Base-by-base conservation (phyloP, 2,797 vertebrate genomes). In the Mormyrops boulengeri region DNA sequence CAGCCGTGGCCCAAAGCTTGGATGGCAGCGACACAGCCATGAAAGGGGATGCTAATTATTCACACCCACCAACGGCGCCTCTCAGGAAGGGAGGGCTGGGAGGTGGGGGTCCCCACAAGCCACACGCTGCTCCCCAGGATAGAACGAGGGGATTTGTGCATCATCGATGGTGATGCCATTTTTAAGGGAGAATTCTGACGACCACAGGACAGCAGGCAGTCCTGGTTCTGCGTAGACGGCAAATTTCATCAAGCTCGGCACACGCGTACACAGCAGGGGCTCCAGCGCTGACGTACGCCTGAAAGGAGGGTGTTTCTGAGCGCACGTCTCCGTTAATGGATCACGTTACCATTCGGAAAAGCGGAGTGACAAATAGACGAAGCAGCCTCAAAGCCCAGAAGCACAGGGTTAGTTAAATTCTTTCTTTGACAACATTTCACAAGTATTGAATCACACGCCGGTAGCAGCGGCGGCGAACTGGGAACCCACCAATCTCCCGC, bases 41-140 rank as follows among this genome's bases (percentile, higher is more conserved):
- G 88, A 93, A 93, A 90, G 87, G 66, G 73, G 92, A 91, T 92
- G 91, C 90, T 93, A 92, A 93, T 92, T 91, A 88, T 90, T 89
- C 89, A 53, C 73, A 87, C n/a, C 89, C 89, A 62, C 52, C 30
- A 55, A 19, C 17, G 69, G 87, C 89, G 41, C 57, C 87, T 50
- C 22, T 88, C 55, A 88, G 88, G 86, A 26, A 50, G 82, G 44
- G 47, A 82, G 60, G 60, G 90, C 88, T 34, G 49, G 52, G 3
- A 44, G 7, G 85, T 52, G 34, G 17, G 91, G 34, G 53, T 69
- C 19, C 34, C 52, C 49, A 91, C 62, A 80, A 90, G 88, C 77
- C 22, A 0, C 19, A 84, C 62, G 14, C 41, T 14, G 66, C 87
- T 73, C 88, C 50, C 52, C 60, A 11, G 88, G 34, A 88, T 89